Evolutionary conservation across 1,140 invertebrate genomes (phyloP).

Genomic region (Leptinotarsa lineolata): DNA sequence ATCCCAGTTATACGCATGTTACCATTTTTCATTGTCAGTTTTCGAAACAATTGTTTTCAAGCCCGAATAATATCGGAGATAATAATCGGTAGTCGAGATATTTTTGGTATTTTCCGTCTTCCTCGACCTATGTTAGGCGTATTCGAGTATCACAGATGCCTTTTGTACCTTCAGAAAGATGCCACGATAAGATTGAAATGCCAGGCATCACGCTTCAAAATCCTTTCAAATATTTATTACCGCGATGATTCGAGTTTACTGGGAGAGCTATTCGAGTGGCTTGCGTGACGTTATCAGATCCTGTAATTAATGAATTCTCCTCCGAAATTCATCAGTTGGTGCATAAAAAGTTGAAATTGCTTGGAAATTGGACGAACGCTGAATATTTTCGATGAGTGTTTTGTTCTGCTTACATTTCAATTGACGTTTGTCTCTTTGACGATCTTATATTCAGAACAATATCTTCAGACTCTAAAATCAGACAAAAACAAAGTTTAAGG

Average conservation of each 20-base stretch:
- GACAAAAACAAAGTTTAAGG: too few relatives aligned
- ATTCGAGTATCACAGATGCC: slow-evolving; percentile 26
- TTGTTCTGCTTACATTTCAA: too few relatives aligned
- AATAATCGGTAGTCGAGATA: slow-evolving; percentile 44
- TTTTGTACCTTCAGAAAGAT: slow-evolving; percentile 32
- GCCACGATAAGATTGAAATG: slow-evolving; percentile 37
- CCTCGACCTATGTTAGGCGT: slow-evolving; percentile 36
- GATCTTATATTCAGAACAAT: too few relatives aligned
- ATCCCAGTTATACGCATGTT: background rate
- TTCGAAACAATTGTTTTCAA: slow-evolving; percentile 35
- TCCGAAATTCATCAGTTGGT: background rate
- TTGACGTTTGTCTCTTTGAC: too few relatives aligned
- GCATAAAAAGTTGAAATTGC: background rate
- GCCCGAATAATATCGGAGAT: slow-evolving; percentile 41
- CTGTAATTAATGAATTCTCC: background rate
- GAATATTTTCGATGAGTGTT: too few relatives aligned
- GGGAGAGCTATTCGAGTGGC: slow-evolving; percentile 4
- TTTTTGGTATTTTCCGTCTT: slow-evolving; percentile 45
- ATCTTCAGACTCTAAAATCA: too few relatives aligned
- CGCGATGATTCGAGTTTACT: slow-evolving; percentile 12
- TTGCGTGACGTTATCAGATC: slow-evolving; percentile 5
- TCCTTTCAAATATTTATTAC: slow-evolving; percentile 38
- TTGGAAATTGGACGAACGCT: too few relatives aligned
- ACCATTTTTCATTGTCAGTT: slow-evolving; percentile 19
- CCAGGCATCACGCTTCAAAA: slow-evolving; percentile 36